Conservation (phyloP, 2,888 invertebrate genomes). For the Cacoxenus indagator region DNA sequence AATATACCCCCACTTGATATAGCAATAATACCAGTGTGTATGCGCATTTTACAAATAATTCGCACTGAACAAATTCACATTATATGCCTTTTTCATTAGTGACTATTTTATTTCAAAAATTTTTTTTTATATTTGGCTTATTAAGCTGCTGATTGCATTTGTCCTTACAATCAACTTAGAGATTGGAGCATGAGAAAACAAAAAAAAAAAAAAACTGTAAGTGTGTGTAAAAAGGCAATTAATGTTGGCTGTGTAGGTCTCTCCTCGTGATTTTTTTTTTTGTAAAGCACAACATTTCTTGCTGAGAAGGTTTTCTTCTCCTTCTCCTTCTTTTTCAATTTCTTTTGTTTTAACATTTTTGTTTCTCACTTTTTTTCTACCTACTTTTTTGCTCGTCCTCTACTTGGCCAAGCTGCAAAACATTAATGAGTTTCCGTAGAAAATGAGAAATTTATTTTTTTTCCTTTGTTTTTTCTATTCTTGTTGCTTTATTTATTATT, state of each 20-base stretch:
- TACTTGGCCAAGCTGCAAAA: conserved; percentile 3
- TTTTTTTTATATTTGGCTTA: too few relatives aligned
- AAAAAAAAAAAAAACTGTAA: background rate
- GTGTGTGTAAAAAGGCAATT: background rate
- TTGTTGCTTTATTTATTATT: too few relatives aligned
- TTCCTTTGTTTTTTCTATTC: background rate
- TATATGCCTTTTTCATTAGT: too few relatives aligned
- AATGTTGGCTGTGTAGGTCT: background rate
- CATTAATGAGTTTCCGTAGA: conserved; percentile 21
- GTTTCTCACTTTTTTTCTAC: background rate
- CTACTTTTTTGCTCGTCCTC: background rate
- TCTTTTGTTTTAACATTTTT: background rate
- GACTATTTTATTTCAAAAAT: too few relatives aligned
- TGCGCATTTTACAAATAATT: too few relatives aligned
- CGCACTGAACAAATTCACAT: too few relatives aligned
- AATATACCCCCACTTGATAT: too few relatives aligned
- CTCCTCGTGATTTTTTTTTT: background rate
- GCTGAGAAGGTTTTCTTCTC: background rate
- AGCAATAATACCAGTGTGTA: too few relatives aligned
- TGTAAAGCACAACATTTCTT: background rate
- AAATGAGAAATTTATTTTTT: conserved; percentile 19
- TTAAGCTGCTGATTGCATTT: background rate
- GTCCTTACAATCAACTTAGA: background rate
- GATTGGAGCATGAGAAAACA: background rate
- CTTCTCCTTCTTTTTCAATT: background rate